Evolutionary conservation across 2,113 vertebrate species (phyloP), one percentile per base, ranked within the genome.

Genomic region (Phoxinus phoxinus): DNA sequence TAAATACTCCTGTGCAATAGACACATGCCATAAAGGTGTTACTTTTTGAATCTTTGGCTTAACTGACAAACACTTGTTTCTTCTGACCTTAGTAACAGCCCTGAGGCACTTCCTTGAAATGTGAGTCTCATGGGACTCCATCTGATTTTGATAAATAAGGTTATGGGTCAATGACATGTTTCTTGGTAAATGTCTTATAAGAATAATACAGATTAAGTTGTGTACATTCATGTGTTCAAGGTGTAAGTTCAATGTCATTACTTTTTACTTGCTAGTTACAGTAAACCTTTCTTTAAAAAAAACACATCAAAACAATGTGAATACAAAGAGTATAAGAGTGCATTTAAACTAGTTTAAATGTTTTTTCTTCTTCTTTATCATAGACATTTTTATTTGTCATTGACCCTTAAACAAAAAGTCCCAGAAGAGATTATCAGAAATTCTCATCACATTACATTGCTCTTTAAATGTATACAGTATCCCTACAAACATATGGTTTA

Each of bases 1-100:
- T 61, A 51, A 56, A 23, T 58, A 13, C 35, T 32, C 41, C 23
- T 61, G 23, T 67, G 56, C 30, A 46, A 84, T 56, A 72, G 75
- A 84, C n/a, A 63, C 86, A 63, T 58, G 74, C 32, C 74, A 83
- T 51, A 61, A 27, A 79, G 10, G 84, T 69, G 61, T 44, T 51
- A 53, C 13, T 61, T 25, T 12, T 15, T 78, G 11, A 27, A 61
- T 85, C 19, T 48, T 59, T 61, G 9, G 19, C 35, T 44, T 15
- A 21, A 46, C 48, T 56, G 51, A 41, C 61, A 72, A 80, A 69
- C 11, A 27, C 41, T 48, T 65, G 78, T 81, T 65, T 21, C 41
- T 46, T 41, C 1, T 56, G 25, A 85, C 61, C 23, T 7, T 48
- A 56, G 61, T 35, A 3, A n/a, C 25, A 63, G 13, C 72, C 37